Base-by-base conservation (phyloP, 2,888 invertebrate genomes). In the Stratiomys singularior region DNA sequence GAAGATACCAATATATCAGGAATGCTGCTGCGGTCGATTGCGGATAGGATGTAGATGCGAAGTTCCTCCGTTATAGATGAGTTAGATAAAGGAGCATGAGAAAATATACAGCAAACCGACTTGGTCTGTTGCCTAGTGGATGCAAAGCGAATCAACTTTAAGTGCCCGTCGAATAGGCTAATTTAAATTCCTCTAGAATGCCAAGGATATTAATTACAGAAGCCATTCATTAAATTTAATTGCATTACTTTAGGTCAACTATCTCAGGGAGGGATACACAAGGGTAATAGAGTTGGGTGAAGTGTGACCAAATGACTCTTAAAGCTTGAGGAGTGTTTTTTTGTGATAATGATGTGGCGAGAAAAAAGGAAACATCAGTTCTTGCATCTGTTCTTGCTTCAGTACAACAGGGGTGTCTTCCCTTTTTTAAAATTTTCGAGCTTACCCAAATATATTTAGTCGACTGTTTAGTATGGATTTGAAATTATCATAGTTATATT, bases 161-260 rank as follows among this genome's bases (percentile, higher is more conserved):
- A 63, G 63, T 63, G 60, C 56, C 25, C 60, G 58, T 21, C 60
- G 28, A 66, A 76, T 46, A 66, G 80, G 81, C 81, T 82, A 82
- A 82, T 82, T 82, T 81, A 81, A 81, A 82, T 82, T 82, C 82
- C 60, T 52, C 76, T 80, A 78, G 80, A 78, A 80, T 81, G 80
- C 80, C 82, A 82, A 79, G 80, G 81, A 83, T 83, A 83, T 83
- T 83, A 83, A 83, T 83, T 82, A 82, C 82, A 82, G 82, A 82
- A 82, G 82, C 82, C 81, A 83, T 83, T 83, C 83, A 83, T 83
- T 83, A 83, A 81, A 79, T 82, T 82, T 83, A 83, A 83, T 83
- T 83, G 82, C 82, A 82, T 82, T 82, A 81, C 81, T 81, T 81
- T 81, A 81, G 82, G 82, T 81, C 81, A 82, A 81, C 79, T 81